Percentiles rank a stretch among this genome's conserved stretches.
Evolutionary conservation across 2,113 vertebrate species (phyloP).

Genomic region (Tragulus kanchil): DNA sequence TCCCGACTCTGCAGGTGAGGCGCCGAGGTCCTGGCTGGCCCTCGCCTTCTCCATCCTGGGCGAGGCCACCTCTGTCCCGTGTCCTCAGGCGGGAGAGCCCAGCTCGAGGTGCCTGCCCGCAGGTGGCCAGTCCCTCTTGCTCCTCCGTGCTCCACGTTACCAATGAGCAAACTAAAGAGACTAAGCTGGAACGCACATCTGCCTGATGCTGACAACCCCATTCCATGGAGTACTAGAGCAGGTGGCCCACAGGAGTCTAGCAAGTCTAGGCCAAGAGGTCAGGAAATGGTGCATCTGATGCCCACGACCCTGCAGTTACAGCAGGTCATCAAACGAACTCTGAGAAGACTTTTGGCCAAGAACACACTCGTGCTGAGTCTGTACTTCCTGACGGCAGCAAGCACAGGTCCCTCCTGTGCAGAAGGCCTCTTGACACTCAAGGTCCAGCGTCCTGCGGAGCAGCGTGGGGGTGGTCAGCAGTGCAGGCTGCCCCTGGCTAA

Average conservation of each 20-base stretch:
- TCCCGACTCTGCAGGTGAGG: not conserved
- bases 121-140: not conserved
- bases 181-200: not conserved
- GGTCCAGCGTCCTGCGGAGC: not conserved
- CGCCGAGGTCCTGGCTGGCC: not conserved
- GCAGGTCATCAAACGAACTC: not conserved
- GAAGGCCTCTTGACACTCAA: not conserved
- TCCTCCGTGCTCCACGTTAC: not conserved
- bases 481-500: not conserved
- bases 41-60: not conserved
- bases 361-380: not conserved
- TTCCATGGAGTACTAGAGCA: rapidly evolving
- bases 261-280: not conserved
- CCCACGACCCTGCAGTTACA: not conserved
- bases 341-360: not conserved
- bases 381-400: not conserved
- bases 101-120: not conserved
- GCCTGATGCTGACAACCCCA: rapidly evolving
- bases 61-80: not conserved
- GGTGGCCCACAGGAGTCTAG: not conserved
- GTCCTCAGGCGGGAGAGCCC: constrained; percentile 21
- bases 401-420: not conserved
- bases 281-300: not conserved
- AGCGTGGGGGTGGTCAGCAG: not conserved
- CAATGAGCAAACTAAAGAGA: not conserved